phyloP scores from a whole-genome alignment of 2,113 vertebrate genomes.

The Muscicapa adusta region DNA sequence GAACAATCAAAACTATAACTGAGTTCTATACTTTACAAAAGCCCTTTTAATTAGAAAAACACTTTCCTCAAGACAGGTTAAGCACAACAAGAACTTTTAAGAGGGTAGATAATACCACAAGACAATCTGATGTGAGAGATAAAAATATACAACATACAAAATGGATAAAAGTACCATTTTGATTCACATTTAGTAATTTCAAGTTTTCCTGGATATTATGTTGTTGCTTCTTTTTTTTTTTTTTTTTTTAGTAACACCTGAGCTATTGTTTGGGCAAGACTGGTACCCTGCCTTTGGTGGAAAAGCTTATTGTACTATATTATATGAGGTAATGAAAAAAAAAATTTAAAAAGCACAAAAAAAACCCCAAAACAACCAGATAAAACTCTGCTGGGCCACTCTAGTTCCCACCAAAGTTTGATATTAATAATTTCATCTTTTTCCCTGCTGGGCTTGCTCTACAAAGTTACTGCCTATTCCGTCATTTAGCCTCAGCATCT shows the following conservation, averaged over 20 bases:
- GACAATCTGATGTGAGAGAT: neutral
- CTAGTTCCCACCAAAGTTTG: neutral
- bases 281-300: neutral
- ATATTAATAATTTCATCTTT: neutral
- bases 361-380: too few species aligned
- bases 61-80: neutral
- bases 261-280: neutral
- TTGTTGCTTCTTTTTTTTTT: neutral
- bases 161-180: neutral
- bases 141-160: neutral
- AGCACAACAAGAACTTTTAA: neutral
- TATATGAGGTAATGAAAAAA: neutral
- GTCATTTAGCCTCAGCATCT: neutral
- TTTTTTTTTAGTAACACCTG: neutral
- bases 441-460: neutral
- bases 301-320: neutral
- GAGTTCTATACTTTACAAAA: neutral
- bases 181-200: neutral
- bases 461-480: neutral
- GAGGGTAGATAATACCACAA: neutral
- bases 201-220: neutral
- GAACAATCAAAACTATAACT: neutral
- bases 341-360: accelerated
- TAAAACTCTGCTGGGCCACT: neutral
- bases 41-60: neutral